Evolutionary conservation across 2,797 vertebrate genomes (phyloP).

Genomic region (Esox lucius): DNA sequence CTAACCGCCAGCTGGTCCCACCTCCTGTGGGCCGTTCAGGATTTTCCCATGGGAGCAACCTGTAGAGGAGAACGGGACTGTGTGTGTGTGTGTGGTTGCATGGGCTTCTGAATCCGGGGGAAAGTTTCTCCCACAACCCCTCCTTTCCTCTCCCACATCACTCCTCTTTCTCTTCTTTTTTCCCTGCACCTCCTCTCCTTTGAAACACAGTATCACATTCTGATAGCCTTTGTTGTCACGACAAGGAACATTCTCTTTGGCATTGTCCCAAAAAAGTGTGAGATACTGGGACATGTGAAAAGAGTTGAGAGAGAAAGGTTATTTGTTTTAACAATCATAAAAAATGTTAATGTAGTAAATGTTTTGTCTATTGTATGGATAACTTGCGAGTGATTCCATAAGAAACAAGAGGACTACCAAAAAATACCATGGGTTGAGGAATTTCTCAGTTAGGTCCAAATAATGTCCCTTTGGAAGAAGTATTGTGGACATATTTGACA

Average conservation of each 20-base stretch:
- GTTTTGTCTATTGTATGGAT: neutral
- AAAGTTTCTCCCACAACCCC: slow-evolving; percentile 42
- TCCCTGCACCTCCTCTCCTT: slow-evolving; percentile 66
- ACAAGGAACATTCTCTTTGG: slow-evolving; percentile 61
- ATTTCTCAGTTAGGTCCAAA: too few relatives aligned
- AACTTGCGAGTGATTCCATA: neutral
- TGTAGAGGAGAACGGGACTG: slow-evolving; percentile 45
- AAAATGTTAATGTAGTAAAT: neutral
- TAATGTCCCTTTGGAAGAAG: too few relatives aligned
- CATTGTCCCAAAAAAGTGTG: slow-evolving; percentile 59
- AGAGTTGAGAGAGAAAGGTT: slow-evolving; percentile 32
- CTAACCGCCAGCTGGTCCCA: slow-evolving; percentile 49
- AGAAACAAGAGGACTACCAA: too few relatives aligned
- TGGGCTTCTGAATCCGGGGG: too few relatives aligned
- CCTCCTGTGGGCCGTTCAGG: slow-evolving; percentile 67
- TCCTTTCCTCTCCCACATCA: slow-evolving; percentile 15
- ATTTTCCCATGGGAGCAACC: slow-evolving; percentile 83
- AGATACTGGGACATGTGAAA: slow-evolving; percentile 54
- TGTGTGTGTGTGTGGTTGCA: slow-evolving; percentile 16
- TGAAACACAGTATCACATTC: slow-evolving; percentile 73
- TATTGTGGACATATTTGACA: too few relatives aligned
- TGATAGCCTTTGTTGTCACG: slow-evolving; percentile 71
- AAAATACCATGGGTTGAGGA: too few relatives aligned
- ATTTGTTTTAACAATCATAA: neutral
- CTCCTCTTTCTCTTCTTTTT: slow-evolving; percentile 52